Evolutionary conservation across 2,113 vertebrate genomes (phyloP).

Genomic region (Canis aureus): DNA sequence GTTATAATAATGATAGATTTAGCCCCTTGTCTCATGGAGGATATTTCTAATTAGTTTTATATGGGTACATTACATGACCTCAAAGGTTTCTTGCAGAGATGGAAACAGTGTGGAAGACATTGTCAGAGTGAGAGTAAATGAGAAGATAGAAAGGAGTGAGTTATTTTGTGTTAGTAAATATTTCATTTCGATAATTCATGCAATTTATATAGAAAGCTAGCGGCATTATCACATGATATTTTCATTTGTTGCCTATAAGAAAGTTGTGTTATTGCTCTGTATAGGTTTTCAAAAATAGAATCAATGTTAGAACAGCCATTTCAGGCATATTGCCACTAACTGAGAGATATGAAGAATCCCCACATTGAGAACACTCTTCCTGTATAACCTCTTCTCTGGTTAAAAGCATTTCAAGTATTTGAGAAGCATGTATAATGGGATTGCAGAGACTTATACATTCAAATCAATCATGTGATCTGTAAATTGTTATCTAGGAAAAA

Average conservation of each 20-base stretch:
- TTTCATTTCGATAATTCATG: neutral
- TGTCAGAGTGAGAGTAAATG: neutral
- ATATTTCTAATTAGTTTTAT: conserved; percentile 25
- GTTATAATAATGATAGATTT: neutral
- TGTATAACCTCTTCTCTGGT: conserved; percentile 9
- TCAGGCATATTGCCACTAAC: neutral
- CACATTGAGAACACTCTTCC: neutral
- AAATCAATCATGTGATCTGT: conserved; percentile 26
- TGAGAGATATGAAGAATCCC: neutral
- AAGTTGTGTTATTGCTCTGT: neutral
- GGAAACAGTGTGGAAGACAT: neutral
- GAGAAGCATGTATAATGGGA: conserved; percentile 17
- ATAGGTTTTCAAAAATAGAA: neutral
- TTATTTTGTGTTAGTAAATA: neutral
- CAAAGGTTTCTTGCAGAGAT: neutral
- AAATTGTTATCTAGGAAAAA: conserved; percentile 59
- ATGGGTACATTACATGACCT: neutral
- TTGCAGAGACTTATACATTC: neutral
- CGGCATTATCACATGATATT: neutral
- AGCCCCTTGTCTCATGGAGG: neutral
- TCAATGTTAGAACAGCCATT: neutral
- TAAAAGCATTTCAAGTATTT: conserved; percentile 22
- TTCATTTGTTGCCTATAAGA: neutral
- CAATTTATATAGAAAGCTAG: neutral
- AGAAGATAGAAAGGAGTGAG: neutral